These are phyloP conservation scores for Cyclopterus lumpus DNA, from an alignment of 2,797 vertebrate species.

Conservation along the genomic window DNA sequence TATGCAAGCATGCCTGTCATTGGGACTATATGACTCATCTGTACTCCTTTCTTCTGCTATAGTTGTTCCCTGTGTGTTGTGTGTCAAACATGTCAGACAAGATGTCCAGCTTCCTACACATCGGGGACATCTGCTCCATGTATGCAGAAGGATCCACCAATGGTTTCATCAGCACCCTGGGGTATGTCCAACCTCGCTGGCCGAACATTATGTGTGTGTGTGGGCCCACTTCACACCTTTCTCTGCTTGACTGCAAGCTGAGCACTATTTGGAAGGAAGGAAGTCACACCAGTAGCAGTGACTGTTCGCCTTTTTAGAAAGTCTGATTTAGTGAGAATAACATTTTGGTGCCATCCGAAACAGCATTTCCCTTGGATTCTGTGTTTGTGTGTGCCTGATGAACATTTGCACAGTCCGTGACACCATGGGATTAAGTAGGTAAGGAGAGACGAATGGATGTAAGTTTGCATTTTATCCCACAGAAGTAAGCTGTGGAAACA, in stretches of 20 bases:
- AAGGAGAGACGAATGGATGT: background rate
- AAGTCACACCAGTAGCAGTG: background rate
- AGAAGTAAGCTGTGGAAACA: conserved; percentile 41
- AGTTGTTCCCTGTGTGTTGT: conserved; percentile 56
- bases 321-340: background rate
- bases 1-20: background rate
- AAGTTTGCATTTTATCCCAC: conserved; percentile 23
- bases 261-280: conserved; percentile 4
- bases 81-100: conserved; percentile 92
- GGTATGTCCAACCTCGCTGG: conserved; percentile 65
- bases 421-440: background rate
- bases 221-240: conserved; percentile 23
- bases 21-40: background rate
- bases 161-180: conserved; percentile 95
- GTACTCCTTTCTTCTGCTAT: background rate
- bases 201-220: conserved; percentile 15
- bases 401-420: background rate
- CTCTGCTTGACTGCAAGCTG: conserved; percentile 10
- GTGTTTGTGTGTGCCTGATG: background rate
- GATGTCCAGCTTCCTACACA: conserved; percentile 99
- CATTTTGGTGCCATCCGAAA: background rate
- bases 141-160: conserved; percentile 98
- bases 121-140: conserved; percentile 98
- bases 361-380: background rate
- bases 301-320: conserved; percentile 10